Conservation (phyloP, 2,797 vertebrate species). For the Allochrocebus solatus region DNA sequence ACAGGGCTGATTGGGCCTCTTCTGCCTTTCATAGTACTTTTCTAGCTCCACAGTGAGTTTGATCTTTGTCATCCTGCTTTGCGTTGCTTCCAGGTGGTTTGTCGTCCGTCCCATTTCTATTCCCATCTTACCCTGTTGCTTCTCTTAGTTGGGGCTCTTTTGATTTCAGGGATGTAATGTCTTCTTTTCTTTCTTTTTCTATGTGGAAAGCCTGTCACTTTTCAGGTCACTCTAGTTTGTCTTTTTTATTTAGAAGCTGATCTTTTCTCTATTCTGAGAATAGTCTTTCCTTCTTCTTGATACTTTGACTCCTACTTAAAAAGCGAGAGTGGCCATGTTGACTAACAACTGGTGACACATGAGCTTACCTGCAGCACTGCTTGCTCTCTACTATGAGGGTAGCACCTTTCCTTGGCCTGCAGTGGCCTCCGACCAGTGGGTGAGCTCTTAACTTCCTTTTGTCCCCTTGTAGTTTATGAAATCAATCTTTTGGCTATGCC, state of each 20-base stretch:
- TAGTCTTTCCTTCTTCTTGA: not conserved
- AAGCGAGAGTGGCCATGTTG: not conserved
- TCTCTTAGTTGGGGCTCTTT: not conserved
- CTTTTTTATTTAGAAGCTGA: not conserved
- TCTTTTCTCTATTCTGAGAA: not conserved
- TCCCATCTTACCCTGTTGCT: no score
- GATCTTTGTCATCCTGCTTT: not conserved
- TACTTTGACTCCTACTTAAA: not conserved
- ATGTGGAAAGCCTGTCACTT: not conserved
- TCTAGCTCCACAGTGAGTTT: not conserved
- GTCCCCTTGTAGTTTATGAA: not conserved
- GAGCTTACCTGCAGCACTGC: accelerated
- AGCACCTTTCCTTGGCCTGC: not conserved
- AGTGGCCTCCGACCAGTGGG: not conserved
- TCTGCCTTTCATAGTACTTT: not conserved
- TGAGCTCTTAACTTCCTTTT: not conserved
- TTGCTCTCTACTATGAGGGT: no score
- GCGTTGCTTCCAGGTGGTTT: not conserved
- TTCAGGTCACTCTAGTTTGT: not conserved
- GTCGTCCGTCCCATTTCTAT: accelerated
- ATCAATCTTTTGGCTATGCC: not conserved
- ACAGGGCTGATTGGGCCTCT: not conserved
- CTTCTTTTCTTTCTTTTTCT: no score
- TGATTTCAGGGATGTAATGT: not conserved
- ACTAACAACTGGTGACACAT: no score